These are phyloP conservation scores for Pitangus sulphuratus DNA, from an alignment of 2,797 vertebrate species.

Conservation along the genomic window DNA sequence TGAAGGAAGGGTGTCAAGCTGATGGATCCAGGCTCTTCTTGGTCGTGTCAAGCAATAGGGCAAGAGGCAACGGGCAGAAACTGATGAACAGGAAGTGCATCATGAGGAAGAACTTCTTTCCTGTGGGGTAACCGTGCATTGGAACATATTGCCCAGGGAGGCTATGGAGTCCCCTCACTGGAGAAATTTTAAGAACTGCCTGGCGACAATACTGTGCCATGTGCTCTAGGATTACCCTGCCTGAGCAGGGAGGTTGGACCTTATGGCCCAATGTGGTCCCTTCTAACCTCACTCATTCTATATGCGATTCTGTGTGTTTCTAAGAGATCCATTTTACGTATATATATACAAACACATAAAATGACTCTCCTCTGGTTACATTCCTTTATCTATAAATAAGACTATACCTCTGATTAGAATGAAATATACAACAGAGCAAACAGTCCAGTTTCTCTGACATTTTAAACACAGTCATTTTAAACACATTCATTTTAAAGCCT, in stretches of 20 bases:
- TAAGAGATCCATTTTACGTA: neutral
- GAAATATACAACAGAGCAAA: neutral
- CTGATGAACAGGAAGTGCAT: neutral
- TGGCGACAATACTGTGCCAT: neutral
- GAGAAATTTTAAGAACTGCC: neutral
- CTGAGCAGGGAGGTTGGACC: neutral
- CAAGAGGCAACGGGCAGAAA: neutral
- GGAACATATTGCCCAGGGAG: neutral
- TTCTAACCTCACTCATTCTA: neutral
- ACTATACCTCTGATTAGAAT: neutral
- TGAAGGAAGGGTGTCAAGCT: neutral
- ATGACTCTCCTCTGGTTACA: neutral
- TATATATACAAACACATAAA: neutral
- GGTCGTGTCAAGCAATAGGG: fast-evolving
- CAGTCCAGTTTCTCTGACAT: neutral
- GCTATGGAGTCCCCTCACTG: neutral
- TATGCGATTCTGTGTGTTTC: neutral
- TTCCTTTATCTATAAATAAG: neutral
- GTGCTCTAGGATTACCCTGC: neutral
- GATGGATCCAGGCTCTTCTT: neutral
- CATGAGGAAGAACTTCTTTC: neutral
- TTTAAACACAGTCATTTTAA: neutral
- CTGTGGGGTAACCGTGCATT: fast-evolving
- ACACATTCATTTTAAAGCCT: neutral
- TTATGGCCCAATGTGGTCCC: neutral